phyloP scores from a whole-genome alignment of 2,797 vertebrate species.

The Acipenser ruthenus region DNA sequence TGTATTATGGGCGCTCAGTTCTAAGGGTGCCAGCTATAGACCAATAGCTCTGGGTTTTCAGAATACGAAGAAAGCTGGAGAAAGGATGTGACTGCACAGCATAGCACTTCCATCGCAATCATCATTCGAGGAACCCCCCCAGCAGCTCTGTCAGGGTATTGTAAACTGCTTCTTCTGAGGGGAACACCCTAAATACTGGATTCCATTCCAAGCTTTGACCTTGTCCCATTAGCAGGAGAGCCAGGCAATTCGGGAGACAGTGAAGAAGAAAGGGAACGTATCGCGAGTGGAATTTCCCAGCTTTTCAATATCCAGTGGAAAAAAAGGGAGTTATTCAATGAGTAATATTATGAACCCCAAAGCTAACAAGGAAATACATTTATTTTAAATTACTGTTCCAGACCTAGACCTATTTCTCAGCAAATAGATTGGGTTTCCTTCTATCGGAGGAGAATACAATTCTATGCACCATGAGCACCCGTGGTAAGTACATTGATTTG shows the following conservation, averaged over 20 bases:
- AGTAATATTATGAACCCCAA: too few relatives aligned
- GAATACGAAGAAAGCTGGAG: not conserved
- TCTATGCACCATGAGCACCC: constrained; percentile 60
- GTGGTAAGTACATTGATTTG: constrained; percentile 51
- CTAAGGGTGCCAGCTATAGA: too few relatives aligned
- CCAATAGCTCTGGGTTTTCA: too few relatives aligned
- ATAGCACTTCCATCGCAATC: constrained; percentile 15
- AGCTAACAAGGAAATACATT: too few relatives aligned
- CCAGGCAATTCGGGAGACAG: too few relatives aligned
- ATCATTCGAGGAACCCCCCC: constrained; percentile 12
- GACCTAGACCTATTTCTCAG: too few relatives aligned
- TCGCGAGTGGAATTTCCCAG: too few relatives aligned
- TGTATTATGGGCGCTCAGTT: too few relatives aligned
- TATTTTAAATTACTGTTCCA: too few relatives aligned
- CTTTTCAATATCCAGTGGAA: too few relatives aligned
- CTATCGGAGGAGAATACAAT: constrained; percentile 38
- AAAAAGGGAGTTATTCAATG: too few relatives aligned
- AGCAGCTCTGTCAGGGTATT: constrained; percentile 11
- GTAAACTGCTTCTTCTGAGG: constrained; percentile 15
- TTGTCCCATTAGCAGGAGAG: constrained; percentile 1
- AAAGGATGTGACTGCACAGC: constrained; percentile 25
- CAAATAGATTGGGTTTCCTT: constrained; percentile 17
- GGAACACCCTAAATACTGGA: constrained; percentile 11
- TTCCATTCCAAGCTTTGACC: constrained; percentile 16
- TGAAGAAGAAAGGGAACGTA: too few relatives aligned